Conservation (phyloP, 2,888 invertebrate species). For the Ecliptopera silaceata region DNA sequence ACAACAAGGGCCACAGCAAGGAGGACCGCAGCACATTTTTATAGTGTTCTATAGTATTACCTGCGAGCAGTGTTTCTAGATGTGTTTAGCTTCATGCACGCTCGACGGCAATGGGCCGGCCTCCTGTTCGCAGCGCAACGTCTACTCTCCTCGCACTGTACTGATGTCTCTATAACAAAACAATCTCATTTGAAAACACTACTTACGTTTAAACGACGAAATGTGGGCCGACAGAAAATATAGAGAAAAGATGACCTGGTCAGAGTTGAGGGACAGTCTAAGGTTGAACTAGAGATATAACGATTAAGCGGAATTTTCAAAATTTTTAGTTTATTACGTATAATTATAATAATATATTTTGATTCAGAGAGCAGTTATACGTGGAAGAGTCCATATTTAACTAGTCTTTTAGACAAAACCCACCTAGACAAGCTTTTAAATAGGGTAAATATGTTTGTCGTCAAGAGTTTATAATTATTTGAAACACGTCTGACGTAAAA, state of each 20-base stretch:
- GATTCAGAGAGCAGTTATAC: too few species aligned
- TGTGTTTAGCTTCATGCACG: slow-evolving; percentile 96
- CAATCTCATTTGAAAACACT: too few species aligned
- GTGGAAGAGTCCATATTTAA: neutral
- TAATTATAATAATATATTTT: too few species aligned
- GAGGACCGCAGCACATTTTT: too few species aligned
- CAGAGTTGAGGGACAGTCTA: too few species aligned
- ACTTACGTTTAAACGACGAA: neutral
- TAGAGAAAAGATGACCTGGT: too few species aligned
- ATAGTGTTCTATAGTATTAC: slow-evolving; percentile 67
- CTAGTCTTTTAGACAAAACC: slow-evolving; percentile 1
- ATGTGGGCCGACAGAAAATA: too few species aligned
- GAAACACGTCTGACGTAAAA: slow-evolving; percentile 31
- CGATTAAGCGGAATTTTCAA: too few species aligned
- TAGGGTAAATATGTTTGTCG: slow-evolving; percentile 23
- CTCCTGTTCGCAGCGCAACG: slow-evolving; percentile 74
- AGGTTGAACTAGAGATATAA: too few species aligned
- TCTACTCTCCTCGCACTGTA: slow-evolving; percentile 92
- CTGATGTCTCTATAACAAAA: slow-evolving; percentile 93
- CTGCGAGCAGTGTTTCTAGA: slow-evolving; percentile 89
- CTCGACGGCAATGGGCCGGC: slow-evolving; percentile 84
- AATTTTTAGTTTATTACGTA: too few species aligned
- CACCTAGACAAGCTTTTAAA: slow-evolving; percentile 6
- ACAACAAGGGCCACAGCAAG: too few species aligned
- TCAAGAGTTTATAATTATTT: slow-evolving; percentile 22